phyloP scores from a whole-genome alignment of 2,888 invertebrate species.

The Ophion obscuratus region DNA sequence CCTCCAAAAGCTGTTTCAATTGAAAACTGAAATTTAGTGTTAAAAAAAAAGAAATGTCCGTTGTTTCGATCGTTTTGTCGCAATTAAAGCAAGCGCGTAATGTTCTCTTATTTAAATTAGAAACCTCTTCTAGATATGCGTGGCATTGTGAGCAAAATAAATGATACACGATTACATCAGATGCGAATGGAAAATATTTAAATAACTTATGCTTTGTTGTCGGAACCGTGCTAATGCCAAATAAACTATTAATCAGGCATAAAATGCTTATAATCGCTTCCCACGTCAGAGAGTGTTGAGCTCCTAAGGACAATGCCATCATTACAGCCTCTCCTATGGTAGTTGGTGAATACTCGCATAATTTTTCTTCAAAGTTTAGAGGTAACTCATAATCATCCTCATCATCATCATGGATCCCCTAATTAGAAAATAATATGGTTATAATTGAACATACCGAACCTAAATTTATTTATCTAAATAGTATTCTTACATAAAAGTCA shows the following conservation, averaged over 20 bases:
- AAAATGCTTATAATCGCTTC: conserved; percentile 35
- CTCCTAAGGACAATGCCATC: conserved; percentile 21
- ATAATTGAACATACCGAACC: background rate
- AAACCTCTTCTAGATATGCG: background rate
- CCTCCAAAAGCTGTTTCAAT: conserved; percentile 19
- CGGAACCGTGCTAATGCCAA: conserved; percentile 22
- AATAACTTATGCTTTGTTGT: conserved; percentile 44
- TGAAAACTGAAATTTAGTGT: conserved; percentile 1
- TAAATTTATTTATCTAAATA: conserved; percentile 3
- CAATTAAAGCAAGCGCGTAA: conserved; percentile 8
- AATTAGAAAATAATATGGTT: background rate
- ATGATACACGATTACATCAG: too few relatives aligned
- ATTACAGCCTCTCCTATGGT: too few relatives aligned
- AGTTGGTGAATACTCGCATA: too few relatives aligned
- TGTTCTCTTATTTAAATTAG: conserved; percentile 5
- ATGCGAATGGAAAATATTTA: conserved; percentile 29
- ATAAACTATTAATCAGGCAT: conserved; percentile 40
- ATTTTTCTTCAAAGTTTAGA: too few relatives aligned
- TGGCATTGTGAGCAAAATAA: background rate
- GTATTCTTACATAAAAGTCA: background rate
- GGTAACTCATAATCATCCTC: too few relatives aligned
- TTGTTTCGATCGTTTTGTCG: conserved; percentile 1
- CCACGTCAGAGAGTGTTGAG: conserved; percentile 24
- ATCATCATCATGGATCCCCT: too few relatives aligned
- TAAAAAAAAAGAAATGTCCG: conserved; percentile 15